phyloP scores from a whole-genome alignment of 2,888 invertebrate genomes.

The Synanthedon tipuliformis region DNA sequence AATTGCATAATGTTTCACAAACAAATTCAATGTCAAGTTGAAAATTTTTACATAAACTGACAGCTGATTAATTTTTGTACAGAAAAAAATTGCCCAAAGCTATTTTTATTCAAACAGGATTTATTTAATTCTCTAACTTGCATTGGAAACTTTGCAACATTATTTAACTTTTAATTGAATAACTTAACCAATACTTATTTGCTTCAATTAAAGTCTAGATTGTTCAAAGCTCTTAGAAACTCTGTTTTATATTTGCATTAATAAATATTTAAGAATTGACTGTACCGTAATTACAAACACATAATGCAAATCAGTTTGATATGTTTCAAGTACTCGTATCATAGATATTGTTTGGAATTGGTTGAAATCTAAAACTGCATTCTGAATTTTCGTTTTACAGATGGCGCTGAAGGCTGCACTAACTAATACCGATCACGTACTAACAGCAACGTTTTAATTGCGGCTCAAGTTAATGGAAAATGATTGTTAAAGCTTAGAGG shows the following conservation, averaged over 20 bases:
- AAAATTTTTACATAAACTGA: too few species aligned
- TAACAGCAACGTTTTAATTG: conserved; percentile 4
- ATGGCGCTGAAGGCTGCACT: conserved; percentile 28
- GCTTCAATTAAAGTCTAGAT: too few species aligned
- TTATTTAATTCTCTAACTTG: too few species aligned
- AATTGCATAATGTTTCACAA: too few species aligned
- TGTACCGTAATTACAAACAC: not conserved
- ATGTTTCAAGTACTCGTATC: not conserved
- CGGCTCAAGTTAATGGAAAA: conserved; percentile 4
- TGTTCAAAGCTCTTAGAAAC: too few species aligned
- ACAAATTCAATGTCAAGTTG: too few species aligned
- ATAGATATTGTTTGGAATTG: not conserved
- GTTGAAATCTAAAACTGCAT: conserved; percentile 12
- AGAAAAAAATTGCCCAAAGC: too few species aligned
- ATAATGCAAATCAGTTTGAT: not conserved
- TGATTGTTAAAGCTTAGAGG: conserved; percentile 11
- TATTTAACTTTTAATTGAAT: too few species aligned
- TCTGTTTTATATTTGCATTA: not conserved
- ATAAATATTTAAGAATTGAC: conserved; percentile 1
- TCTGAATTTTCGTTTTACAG: conserved; percentile 38
- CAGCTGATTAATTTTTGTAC: too few species aligned
- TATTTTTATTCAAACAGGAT: too few species aligned
- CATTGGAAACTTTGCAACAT: too few species aligned
- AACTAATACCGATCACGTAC: conserved; percentile 36
- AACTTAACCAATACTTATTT: too few species aligned